Percentiles rank a stretch among this genome's conserved stretches.
Evolutionary conservation across 2,113 vertebrate species (phyloP).

Genomic region (Tachysurus fulvidraco): DNA sequence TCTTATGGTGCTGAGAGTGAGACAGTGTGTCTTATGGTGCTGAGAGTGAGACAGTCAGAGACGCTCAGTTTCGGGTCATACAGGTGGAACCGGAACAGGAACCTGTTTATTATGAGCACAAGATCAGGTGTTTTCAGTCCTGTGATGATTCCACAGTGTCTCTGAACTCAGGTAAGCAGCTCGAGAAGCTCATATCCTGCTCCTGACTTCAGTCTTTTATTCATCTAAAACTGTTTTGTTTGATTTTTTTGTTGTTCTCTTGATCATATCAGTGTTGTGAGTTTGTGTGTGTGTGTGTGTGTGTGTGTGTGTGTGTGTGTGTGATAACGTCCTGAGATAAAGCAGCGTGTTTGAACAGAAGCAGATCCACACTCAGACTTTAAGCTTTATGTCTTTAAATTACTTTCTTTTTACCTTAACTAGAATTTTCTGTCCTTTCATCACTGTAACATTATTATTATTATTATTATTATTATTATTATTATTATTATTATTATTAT

Average conservation of each 20-base stretch:
- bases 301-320: slow-evolving; percentile 1
- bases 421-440: not conserved
- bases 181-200: not conserved
- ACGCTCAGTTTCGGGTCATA: not conserved
- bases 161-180: not conserved
- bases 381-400: not conserved
- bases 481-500: not conserved
- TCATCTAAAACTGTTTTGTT: not conserved
- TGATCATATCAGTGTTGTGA: not conserved
- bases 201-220: not conserved
- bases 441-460: not conserved
- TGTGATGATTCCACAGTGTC: not conserved
- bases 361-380: not conserved
- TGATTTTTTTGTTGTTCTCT: not conserved
- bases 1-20: not conserved
- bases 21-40: not conserved
- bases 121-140: not conserved
- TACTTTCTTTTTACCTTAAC: not conserved
- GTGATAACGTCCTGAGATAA: not conserved
- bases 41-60: not conserved
- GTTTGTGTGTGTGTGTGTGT: too few relatives aligned
- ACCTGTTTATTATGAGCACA: not conserved
- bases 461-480: not conserved
- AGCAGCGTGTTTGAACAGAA: not conserved
- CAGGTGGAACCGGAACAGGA: slow-evolving; percentile 24